Evolutionary conservation across 2,113 vertebrate species (phyloP), one percentile per base, ranked within the genome.

Genomic region (Zootoca vivipara): DNA sequence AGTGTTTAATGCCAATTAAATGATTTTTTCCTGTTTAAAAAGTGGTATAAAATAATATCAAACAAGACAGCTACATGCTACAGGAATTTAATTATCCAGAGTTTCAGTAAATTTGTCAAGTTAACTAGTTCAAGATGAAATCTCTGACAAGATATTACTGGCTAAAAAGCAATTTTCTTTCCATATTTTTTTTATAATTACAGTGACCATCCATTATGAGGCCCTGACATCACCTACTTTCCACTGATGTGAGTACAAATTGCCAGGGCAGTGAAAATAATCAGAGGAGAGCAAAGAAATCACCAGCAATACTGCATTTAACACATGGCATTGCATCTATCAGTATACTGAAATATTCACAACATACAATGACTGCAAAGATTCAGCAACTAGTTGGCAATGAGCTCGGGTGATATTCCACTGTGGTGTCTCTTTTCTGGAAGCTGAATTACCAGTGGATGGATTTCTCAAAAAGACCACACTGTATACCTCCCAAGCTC

Each of bases 1-100:
- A 93, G 65, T 90, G 80, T 88, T 82, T 87, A 87, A 89, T 92
- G 70, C 91, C 94, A 95, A 95, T 95, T 94, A 89, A 93, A 78
- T 91, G 1, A 89, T 91, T 75, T 35, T 35, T 78, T 75, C 79
- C 56, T 35, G 58, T 83, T 77, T 46, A 92, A 92, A 90, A 40
- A 89, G 13, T 85, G 86, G 26, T 93, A 93, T 89, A 62, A 94
- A 96, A 91, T 91, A 85, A 91, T 93, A 91, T 93, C 84, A 94
- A 96, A 94, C 42, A 89, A 94, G 91, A 85, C 46, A 93, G 83
- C 85, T 88, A 91, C 40, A 82, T 10, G 42, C 82, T 90, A 90
- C 18, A 90, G 79, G 40, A 94, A 94, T 93, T 82, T 90, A 95
- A 91, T 95, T 93, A 86, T 83, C 56, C 4, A 86, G 92, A 93